Conservation (phyloP, 2,113 vertebrate species). For the Malurus melanocephalus region DNA sequence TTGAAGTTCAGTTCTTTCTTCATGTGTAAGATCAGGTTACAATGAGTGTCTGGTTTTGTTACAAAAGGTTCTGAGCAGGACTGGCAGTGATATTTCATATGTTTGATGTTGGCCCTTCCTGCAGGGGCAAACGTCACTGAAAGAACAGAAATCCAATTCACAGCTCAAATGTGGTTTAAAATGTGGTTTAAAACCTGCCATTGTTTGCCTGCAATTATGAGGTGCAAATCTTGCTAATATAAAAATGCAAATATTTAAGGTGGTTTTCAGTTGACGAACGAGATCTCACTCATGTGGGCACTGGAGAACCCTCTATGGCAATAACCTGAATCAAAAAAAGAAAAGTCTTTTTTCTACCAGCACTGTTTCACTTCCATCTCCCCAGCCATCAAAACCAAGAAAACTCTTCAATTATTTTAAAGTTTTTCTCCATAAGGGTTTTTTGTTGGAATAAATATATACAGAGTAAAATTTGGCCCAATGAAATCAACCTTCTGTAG, state of each 20-base stretch:
- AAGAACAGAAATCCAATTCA: background rate
- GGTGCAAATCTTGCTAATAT: background rate
- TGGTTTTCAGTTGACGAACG: background rate
- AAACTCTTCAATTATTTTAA: background rate
- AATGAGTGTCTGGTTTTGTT: rapidly evolving
- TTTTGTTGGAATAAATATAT: background rate
- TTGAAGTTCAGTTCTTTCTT: background rate
- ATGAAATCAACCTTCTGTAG: background rate
- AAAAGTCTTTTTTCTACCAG: background rate
- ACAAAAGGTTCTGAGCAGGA: background rate
- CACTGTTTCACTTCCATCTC: background rate
- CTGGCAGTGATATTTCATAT: background rate
- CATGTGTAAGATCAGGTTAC: background rate
- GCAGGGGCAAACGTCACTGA: background rate
- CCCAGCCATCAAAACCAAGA: background rate
- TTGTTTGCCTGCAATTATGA: background rate
- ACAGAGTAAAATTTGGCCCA: background rate
- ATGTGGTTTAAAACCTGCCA: background rate
- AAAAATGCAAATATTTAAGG: background rate
- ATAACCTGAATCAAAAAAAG: background rate
- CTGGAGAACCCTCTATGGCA: background rate
- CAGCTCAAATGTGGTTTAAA: background rate
- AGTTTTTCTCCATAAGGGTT: background rate
- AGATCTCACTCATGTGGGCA: background rate
- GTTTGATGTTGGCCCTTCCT: background rate